These are phyloP conservation scores for Macrocentrus cingulum DNA, from an alignment of 1,140 invertebrate genomes.

Conservation along the genomic window DNA sequence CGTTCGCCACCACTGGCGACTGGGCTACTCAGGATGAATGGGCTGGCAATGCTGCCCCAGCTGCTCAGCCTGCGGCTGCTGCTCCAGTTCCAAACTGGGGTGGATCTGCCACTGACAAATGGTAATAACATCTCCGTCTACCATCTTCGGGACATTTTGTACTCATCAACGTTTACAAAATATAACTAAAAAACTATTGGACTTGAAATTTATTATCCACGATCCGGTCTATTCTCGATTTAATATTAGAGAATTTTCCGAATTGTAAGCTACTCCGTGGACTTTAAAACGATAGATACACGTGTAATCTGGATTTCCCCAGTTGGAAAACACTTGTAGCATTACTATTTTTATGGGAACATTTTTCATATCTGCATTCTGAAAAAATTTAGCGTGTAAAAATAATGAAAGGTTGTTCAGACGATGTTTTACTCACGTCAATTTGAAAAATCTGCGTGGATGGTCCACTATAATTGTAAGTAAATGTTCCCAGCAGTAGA, in stretches of 20 bases:
- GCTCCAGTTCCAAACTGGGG: too few species aligned
- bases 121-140: constrained; percentile 21
- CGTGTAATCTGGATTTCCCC: constrained; percentile 88
- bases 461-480: constrained; percentile 36
- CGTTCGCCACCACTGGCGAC: constrained; percentile 51
- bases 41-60: constrained; percentile 28
- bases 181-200: background rate
- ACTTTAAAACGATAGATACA: constrained; percentile 94
- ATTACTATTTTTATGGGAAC: constrained; percentile 35
- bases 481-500: constrained; percentile 32
- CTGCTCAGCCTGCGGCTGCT: too few species aligned
- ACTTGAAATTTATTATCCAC: background rate
- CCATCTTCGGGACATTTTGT: constrained; percentile 21
- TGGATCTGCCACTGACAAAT: constrained; percentile 33
- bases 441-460: constrained; percentile 40
- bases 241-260: background rate
- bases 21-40: constrained; percentile 53
- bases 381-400: constrained; percentile 28
- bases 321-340: constrained; percentile 83
- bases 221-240: background rate
- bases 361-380: constrained; percentile 33
- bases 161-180: constrained; percentile 21
- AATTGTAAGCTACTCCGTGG: constrained; percentile 68
- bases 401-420: too few species aligned
- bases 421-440: too few species aligned